Base-by-base conservation (phyloP, 2,888 invertebrate genomes). In the Tenthredo notha region DNA sequence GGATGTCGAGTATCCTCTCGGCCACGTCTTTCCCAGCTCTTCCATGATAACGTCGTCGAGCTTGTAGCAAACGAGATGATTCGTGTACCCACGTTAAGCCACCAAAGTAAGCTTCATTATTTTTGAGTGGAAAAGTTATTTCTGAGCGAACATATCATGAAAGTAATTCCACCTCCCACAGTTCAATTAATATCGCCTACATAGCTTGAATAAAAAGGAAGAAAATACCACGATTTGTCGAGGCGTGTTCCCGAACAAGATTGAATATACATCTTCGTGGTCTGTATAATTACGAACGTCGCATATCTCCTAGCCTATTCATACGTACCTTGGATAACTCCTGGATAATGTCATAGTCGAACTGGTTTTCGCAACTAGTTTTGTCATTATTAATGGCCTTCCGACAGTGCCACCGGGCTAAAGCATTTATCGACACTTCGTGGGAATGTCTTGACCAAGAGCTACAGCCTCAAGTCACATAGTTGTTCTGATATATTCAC, bases 361-460 rank as follows among this genome's bases (percentile, higher is more conserved):
- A 77, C 77, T 50, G 77, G 77, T 77, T 77, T 75, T 54, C 18
- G 77, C 77, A 77, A 50, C 77, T 77, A 77, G 77, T 54, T 77
- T 77, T 54, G 77, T 54, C 77, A 54, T 77, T 33, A 77, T 54
- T 77, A 54, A 77, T 77, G 72, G 43, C 18, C 21, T 40, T n/a
- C 7, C 18, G 18, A 6, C 33, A 77, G 18, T 77, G 77, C 77
- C 77, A 54, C 29, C 33, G 54, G 37, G 54, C 40, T 43, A 43
- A 43, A 21, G 74, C 43, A 43, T 74, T 40, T 54, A 54, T 77
- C 47, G 77, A 77, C 50, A 77, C 29, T 12, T 50, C 77, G 77
- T 77, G 77, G 77, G 77, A 77, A 77, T 77, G 77, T 54, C 77
- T 50, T 29, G 77, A 43, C 72, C 67, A 67, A 43, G 43, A 74